Conservation (phyloP, 2,888 invertebrate species). For the Laothoe populi region DNA sequence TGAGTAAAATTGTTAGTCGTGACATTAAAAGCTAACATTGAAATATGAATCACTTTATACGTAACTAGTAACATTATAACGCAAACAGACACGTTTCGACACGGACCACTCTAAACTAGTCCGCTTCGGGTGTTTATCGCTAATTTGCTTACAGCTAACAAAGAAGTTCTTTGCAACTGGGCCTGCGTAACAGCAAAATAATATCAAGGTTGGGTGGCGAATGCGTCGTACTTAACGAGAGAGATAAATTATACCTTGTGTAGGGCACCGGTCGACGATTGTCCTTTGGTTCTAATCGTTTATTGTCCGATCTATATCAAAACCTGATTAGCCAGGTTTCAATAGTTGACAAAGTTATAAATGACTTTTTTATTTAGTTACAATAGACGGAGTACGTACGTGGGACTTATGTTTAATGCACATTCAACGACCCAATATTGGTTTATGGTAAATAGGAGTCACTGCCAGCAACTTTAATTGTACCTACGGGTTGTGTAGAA, state of each 20-base stretch:
- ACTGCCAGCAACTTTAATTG: too few relatives aligned
- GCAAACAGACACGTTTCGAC: slow-evolving; percentile 38
- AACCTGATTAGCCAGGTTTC: neutral
- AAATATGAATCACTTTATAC: slow-evolving; percentile 21
- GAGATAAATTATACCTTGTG: slow-evolving; percentile 24
- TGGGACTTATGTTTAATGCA: too few relatives aligned
- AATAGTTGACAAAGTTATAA: neutral
- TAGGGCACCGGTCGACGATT: slow-evolving; percentile 16
- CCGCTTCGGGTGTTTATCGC: slow-evolving; percentile 59
- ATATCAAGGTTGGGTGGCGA: slow-evolving; percentile 50
- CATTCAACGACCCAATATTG: too few relatives aligned
- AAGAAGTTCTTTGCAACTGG: slow-evolving; percentile 58
- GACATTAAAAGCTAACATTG: slow-evolving; percentile 24
- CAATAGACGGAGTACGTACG: too few relatives aligned
- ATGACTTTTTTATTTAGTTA: too few relatives aligned
- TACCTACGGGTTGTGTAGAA: too few relatives aligned
- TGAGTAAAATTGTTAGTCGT: slow-evolving; percentile 10
- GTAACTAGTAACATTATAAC: slow-evolving; percentile 19
- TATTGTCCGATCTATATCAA: slow-evolving; percentile 6
- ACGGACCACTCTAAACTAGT: slow-evolving; percentile 61
- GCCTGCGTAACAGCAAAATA: slow-evolving; percentile 49
- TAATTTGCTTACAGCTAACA: slow-evolving; percentile 66
- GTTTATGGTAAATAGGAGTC: too few relatives aligned
- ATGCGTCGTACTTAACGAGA: slow-evolving; percentile 41
- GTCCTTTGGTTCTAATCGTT: slow-evolving; percentile 16